A percentile compares a stretch with the other conserved stretches of the same genome.
Evolutionary conservation across 1,140 invertebrate genomes (phyloP).

Genomic region (fruit fly (Drosophila melanogaster)): Release_6_plus_ISO1_MT NT_033777.3:7512501-7513000

Average conservation of each 20-base stretch:
- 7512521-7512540: not conserved
- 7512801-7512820: conserved; percentile 67
- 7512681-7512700: no score
- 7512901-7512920: conserved; percentile 34
- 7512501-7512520: not conserved
- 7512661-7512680: no score
- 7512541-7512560: no score
- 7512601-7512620: no score
- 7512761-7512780: conserved; percentile 4
- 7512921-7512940: conserved; percentile 21
- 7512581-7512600: no score
- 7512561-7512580: no score
- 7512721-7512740: no score
- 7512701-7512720: no score
- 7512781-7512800: conserved; percentile 22
- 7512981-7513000: conserved; percentile 56
- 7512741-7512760: not conserved
- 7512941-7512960: conserved; percentile 29
- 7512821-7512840: conserved; percentile 68
- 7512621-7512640: no score
- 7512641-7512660: no score
- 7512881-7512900: conserved; percentile 17
- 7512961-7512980: conserved; percentile 26
- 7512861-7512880: conserved; percentile 68
- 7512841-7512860: conserved; percentile 67